A percentile compares a stretch with the other conserved stretches of the same genome.
Conservation (phyloP, 2,888 invertebrate genomes). For the Balanococcus diminutus region DNA sequence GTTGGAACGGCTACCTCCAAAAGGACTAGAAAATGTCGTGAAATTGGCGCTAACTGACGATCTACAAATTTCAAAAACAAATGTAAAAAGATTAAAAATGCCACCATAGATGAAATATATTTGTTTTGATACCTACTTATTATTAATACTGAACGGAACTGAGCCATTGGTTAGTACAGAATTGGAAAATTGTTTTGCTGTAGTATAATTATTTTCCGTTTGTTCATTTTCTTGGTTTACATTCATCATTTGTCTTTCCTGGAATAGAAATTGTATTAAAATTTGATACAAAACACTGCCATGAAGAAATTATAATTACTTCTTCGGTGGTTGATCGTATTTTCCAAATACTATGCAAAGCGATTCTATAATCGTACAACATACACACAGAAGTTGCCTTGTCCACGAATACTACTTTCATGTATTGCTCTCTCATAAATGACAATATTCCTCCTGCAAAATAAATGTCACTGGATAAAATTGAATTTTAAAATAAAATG, state of each 20-base stretch:
- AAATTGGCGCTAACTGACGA: conserved; percentile 16
- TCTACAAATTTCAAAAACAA: conserved; percentile 5
- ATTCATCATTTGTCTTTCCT: conserved; percentile 60
- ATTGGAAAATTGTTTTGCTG: conserved; percentile 28
- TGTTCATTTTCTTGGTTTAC: conserved; percentile 51
- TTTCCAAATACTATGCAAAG: conserved; percentile 81
- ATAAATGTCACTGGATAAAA: background rate
- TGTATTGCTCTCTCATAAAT: conserved; percentile 65
- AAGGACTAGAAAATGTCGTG: conserved; percentile 50
- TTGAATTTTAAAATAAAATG: background rate
- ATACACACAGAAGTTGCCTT: conserved; percentile 81
- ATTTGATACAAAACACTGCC: background rate
- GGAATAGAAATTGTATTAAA: conserved; percentile 32
- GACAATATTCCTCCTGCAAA: conserved; percentile 58
- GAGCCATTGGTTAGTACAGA: conserved; percentile 27
- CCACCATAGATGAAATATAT: no score
- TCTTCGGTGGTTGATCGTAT: conserved; percentile 77
- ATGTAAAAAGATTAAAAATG: no score
- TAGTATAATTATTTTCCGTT: background rate
- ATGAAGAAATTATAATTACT: conserved; percentile 61
- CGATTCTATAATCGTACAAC: conserved; percentile 76
- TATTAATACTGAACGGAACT: conserved; percentile 43
- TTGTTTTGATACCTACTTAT: conserved; percentile 7
- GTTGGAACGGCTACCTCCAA: conserved; percentile 38
- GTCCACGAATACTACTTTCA: conserved; percentile 77